phyloP scores from a whole-genome alignment of 2,888 invertebrate species.

The Ecliptopera silaceata region DNA sequence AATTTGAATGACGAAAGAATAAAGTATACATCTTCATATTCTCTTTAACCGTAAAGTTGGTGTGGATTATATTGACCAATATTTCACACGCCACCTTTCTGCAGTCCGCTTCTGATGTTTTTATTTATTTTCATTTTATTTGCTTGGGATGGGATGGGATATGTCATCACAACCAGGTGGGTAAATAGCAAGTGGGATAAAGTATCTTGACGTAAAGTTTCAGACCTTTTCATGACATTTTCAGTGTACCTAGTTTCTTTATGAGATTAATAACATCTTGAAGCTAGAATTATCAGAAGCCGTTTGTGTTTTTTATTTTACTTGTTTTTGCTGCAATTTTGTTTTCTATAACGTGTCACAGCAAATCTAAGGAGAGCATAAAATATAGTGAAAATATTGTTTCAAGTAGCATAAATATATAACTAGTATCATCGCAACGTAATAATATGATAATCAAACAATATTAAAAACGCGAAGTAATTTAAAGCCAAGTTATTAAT shows the following conservation, averaged over 20 bases:
- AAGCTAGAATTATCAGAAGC: background rate
- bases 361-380: too few species aligned
- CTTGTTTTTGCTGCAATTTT: too few species aligned
- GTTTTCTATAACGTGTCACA: too few species aligned
- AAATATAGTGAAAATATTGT: too few species aligned
- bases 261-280: background rate
- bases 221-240: background rate
- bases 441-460: too few species aligned
- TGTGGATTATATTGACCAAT: slow-evolving; percentile 18
- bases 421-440: too few species aligned
- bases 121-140: slow-evolving; percentile 15
- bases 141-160: slow-evolving; percentile 4
- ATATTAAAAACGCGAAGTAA: background rate
- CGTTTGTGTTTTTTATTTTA: too few species aligned
- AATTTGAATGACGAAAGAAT: background rate
- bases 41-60: background rate
- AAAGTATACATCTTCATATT: background rate
- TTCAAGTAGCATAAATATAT: too few species aligned
- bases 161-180: slow-evolving; percentile 11
- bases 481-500: slow-evolving; percentile 28
- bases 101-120: slow-evolving; percentile 7
- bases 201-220: background rate
- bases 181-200: background rate
- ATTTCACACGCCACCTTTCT: slow-evolving; percentile 11
- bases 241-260: background rate